Conservation (phyloP, 2,797 vertebrate species). For the Argyrosomus regius region DNA sequence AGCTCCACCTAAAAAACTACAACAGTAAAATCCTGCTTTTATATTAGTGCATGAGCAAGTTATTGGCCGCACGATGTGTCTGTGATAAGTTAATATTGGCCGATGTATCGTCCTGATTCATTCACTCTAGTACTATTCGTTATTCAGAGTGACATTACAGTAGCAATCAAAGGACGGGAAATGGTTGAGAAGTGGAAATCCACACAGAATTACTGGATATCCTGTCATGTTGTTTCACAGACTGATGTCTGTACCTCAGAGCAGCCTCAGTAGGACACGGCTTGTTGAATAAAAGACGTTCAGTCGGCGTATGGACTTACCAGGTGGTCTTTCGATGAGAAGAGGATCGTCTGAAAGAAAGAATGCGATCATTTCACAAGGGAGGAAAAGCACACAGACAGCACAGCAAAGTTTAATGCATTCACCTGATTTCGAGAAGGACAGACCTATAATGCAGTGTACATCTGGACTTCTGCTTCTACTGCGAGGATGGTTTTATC, state of each 20-base stretch:
- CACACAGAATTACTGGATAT: background rate
- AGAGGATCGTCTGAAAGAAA: conserved; percentile 93
- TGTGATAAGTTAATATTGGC: background rate
- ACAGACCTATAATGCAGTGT: conserved; percentile 28
- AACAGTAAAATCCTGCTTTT: too few relatives aligned
- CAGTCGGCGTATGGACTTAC: conserved; percentile 81
- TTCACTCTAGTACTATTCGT: background rate
- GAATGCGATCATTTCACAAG: conserved; percentile 53
- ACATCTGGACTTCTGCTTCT: conserved; percentile 51
- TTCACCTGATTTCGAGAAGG: conserved; percentile 53
- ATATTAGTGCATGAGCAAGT: too few relatives aligned
- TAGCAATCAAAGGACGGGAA: background rate
- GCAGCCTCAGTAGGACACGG: conserved; percentile 13
- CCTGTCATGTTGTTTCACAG: conserved; percentile 2
- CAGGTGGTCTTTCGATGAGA: conserved; percentile 96
- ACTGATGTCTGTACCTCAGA: background rate
- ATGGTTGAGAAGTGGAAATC: background rate
- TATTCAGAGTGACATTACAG: background rate
- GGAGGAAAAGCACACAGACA: conserved; percentile 56
- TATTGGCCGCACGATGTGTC: background rate
- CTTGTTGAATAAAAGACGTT: conserved; percentile 14
- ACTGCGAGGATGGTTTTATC: conserved; percentile 17
- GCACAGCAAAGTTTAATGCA: conserved; percentile 50
- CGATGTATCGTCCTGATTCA: background rate
- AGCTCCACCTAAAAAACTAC: too few relatives aligned